Evolutionary conservation across 2,113 vertebrate species (phyloP), one percentile per base, ranked within the genome.

Genomic region (Phalacrocorax pelagicus): DNA sequence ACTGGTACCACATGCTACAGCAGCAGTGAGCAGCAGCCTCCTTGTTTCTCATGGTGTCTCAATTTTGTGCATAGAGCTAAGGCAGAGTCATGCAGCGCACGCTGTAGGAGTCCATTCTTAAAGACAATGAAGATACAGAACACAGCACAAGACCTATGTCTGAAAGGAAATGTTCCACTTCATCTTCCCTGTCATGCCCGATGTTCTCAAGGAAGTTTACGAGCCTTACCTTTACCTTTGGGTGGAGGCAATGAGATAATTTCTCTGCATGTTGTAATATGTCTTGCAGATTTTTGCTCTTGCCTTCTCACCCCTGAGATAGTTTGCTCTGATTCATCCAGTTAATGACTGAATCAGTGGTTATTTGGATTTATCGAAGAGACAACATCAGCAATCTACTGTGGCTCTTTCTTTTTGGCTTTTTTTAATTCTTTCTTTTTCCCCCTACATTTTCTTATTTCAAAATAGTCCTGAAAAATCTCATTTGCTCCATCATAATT

Each of bases 231-330:
- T 96, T 82, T 59, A 90, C 82, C 52, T 93, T 73, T 84, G 92
- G 88, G 77, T 88, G 86, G 85, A 96, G 94, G 74, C 65, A 81
- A 88, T 95, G 94, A 93, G 57, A 72, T 97, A 12, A 95, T 96
- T 97, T 92, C 80, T 94, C 27, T 70, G 73, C 92, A 57, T 83
- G 92, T 97, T 97, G 97, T 96, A 97, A 95, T 92, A 81, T 30
- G 93, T 82, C 84, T 83, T 72, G 42, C 32, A 87, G 88, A 86
- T 90, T 80, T 90, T 65, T 52, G 12, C 54, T 88, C 65, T 92
- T 58, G 21, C 86, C 52, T 74, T 92, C 61, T 81, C 58, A 83
- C 32, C n/a, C 82, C 82, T 75, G 90, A 95, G 47, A 58, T 51
- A 36, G 59, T 81, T 95, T 95, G 65, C 49, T 89, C 85, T 90